These are phyloP conservation scores for Pollimyrus isidori DNA, from an alignment of 2,113 vertebrate genomes.

Conservation along the genomic window DNA sequence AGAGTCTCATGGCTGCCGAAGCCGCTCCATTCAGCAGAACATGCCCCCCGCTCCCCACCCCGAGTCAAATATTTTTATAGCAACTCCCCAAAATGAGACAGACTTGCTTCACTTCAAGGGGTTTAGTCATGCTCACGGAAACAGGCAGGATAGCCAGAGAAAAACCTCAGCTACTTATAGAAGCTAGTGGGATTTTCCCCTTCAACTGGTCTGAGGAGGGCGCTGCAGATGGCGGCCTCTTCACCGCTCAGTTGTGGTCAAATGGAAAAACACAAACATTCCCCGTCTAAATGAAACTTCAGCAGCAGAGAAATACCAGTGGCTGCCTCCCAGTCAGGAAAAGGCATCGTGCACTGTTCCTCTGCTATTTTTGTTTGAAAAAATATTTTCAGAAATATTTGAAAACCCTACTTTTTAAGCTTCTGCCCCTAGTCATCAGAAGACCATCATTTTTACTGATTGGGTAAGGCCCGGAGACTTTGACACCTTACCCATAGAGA, in stretches of 20 bases:
- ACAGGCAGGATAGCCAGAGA: slow-evolving; percentile 38
- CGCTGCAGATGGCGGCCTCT: slow-evolving; percentile 43
- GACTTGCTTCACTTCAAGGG: slow-evolving; percentile 40
- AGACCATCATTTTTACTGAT: background rate
- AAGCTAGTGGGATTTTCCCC: slow-evolving; percentile 30
- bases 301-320: slow-evolving; percentile 42
- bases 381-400: slow-evolving; percentile 60
- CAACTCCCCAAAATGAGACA: slow-evolving; percentile 46
- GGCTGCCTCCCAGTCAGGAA: slow-evolving; percentile 38
- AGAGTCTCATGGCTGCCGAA: slow-evolving; percentile 13
- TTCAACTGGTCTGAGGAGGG: slow-evolving; percentile 40
- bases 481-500: slow-evolving; percentile 43
- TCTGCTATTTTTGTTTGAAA: slow-evolving; percentile 60
- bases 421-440: slow-evolving; percentile 41
- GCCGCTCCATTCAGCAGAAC: slow-evolving; percentile 7
- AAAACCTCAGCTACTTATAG: slow-evolving; percentile 57
- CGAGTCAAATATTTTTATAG: slow-evolving; percentile 58
- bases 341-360: slow-evolving; percentile 46
- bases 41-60: background rate
- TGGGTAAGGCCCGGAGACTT: slow-evolving; percentile 29
- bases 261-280: slow-evolving; percentile 46
- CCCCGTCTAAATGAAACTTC: slow-evolving; percentile 47
- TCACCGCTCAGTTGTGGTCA: slow-evolving; percentile 51
- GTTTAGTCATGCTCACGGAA: slow-evolving; percentile 33
- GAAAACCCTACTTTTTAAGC: slow-evolving; percentile 54